Base-by-base conservation (phyloP, 2,113 vertebrate genomes). In the Cryptotis parvus region DNA sequence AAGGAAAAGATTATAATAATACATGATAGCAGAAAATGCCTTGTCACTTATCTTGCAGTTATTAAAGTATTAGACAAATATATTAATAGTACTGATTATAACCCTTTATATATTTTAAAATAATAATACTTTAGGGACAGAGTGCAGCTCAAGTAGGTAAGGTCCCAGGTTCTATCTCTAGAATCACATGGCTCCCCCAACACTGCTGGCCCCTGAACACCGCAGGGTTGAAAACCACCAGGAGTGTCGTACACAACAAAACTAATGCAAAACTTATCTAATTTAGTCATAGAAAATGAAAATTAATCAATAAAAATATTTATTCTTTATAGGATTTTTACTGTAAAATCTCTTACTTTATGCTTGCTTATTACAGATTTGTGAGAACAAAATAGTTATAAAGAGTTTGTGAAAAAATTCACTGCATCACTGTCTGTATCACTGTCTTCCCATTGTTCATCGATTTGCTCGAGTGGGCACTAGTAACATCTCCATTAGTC, bases 281-380 rank as follows among this genome's bases (percentile, higher is more conserved):
- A 74, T 63, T 92, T 58, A 68, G 7, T 77, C 89, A 84, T 63
- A 74, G 66, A 4, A 24, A 43, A 16, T 84, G 74, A 73, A 89
- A 95, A 73, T 55, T 78, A 91, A 66, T 35, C 43, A 49, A n/a
- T 43, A 31, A 87, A 75, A 85, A 45, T 52, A 43, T 29, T 77
- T 76, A 22, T 93, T 69, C 12, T 20, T 82, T 84, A 63, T 61
- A 72, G 15, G 83, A 74, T 24, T 18, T 43, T 87, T 26, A 87
- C 12, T 70, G 49, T 92, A 91, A 94, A 84, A 52, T 63, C n/a
- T 10, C 10, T 41, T n/a, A 29, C 33, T 58, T 89, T 92, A 80
- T 85, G 14, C 7, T 3, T 70, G 10, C n/a, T 73, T 75, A 75
- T 65, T 91, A 39, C 9, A 82, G 10, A 1, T 37, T 22, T 94